These are phyloP conservation scores for Allenopithecus nigroviridis DNA, from an alignment of 2,797 vertebrate species.

Conservation along the genomic window DNA sequence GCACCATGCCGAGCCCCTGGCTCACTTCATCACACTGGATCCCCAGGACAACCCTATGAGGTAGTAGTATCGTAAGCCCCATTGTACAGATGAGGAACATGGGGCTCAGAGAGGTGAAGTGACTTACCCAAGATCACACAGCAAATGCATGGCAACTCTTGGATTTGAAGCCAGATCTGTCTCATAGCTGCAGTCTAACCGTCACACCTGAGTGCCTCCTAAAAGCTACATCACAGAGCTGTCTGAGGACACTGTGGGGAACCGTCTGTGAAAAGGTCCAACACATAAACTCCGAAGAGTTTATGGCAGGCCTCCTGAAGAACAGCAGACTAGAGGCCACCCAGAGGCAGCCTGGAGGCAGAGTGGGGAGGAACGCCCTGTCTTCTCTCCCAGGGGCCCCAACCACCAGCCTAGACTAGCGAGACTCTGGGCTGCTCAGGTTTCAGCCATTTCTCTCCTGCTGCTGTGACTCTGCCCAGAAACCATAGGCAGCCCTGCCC, in stretches of 20 bases:
- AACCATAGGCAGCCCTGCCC: not conserved
- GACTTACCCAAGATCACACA: conserved; percentile 35
- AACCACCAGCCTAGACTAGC: not conserved
- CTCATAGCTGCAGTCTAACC: not conserved
- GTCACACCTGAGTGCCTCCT: not conserved
- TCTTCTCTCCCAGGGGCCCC: not conserved
- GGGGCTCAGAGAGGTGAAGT: not conserved
- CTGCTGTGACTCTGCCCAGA: not conserved
- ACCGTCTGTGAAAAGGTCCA: not conserved
- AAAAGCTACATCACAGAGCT: not conserved
- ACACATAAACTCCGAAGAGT: not conserved
- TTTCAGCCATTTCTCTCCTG: not conserved
- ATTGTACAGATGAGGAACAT: not conserved
- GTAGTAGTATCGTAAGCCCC: not conserved
- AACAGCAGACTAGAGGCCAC: not conserved
- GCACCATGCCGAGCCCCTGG: not conserved
- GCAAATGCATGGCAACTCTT: not conserved
- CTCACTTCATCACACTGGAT: not conserved
- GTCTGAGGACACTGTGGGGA: not conserved
- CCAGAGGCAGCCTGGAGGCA: not conserved
- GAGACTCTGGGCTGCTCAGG: not conserved
- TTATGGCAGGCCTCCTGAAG: not conserved
- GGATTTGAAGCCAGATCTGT: conserved; percentile 2
- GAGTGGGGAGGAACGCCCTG: not conserved
- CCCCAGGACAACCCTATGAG: conserved; percentile 35